Evolutionary conservation across 2,888 invertebrate species (phyloP), one percentile per base, ranked within the genome.

Genomic region (Serripes groenlandicus): DNA sequence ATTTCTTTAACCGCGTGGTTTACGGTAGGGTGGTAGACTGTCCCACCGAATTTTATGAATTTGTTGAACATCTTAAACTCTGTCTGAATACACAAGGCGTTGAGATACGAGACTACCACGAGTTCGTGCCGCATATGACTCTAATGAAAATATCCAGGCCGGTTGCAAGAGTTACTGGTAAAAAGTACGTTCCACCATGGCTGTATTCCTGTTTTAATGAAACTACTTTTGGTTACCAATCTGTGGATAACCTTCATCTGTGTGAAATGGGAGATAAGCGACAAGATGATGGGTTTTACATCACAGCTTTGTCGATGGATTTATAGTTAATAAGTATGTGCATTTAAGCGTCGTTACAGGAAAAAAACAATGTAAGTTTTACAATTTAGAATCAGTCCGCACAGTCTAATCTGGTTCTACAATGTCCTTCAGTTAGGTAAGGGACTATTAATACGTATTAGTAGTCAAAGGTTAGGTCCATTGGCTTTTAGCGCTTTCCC

Each of bases 111-210:
- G 95, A 95, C 81, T 91, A 91, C 42, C 93, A 93, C 90, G 94
- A 94, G 21, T 95, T 91, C 86, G 92, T 94, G 7, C 95, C 95
- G 4, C 95, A 95, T 86, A 92, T 95, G 91, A 95, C 95, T 11
- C 75, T 95, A 18, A 90, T 95, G 88, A 95, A 95, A 80, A 88
- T 94, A 0, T 92, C 92, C n/a, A 89, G 94, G 11, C 92, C 93
- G 0, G 90, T 93, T 18, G 89, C 92, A 1, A 76, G 92, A 42
- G 76, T 89, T 71, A 88, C 92, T 7, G 91, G 93, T 0, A 92
- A 92, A 5, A 93, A 92, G 60, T 93, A 92, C 52, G 88, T 95
- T 21, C 91, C 94, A 42, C 92, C 93, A 0, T 85, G 89, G 83
- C 74, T 94, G 18, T 95, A 94, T 77, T 88, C 90, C 1, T 83